Conservation (phyloP, 2,888 invertebrate genomes). For the Hemaris fuciformis region DNA sequence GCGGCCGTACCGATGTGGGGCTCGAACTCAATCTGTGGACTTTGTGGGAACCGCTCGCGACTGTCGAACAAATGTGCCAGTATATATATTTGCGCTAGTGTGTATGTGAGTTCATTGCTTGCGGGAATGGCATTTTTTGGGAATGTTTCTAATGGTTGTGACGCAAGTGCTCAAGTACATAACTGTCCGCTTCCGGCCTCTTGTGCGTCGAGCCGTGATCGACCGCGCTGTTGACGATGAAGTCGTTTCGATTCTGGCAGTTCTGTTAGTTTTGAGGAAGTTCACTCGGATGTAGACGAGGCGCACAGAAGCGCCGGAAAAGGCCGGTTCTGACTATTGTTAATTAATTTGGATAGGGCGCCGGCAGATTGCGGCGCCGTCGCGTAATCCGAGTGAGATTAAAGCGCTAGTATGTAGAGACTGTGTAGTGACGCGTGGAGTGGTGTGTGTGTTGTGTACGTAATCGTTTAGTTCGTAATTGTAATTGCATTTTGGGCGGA, state of each 20-base stretch:
- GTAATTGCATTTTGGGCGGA: too few species aligned
- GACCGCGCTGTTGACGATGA: background rate
- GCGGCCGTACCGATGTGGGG: too few species aligned
- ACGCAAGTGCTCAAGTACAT: conserved; percentile 22
- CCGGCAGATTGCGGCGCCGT: too few species aligned
- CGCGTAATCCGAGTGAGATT: background rate
- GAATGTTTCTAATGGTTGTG: conserved; percentile 26
- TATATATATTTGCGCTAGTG: conserved; percentile 9
- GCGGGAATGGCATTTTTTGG: background rate
- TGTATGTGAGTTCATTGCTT: background rate
- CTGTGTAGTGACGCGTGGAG: too few species aligned
- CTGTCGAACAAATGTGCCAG: conserved; percentile 14
- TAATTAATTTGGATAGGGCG: too few species aligned
- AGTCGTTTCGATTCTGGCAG: background rate
- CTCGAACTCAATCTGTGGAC: too few species aligned
- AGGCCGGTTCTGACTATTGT: too few species aligned
- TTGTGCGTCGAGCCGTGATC: background rate
- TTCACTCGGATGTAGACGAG: too few species aligned
- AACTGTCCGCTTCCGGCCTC: background rate
- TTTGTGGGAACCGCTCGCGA: too few species aligned
- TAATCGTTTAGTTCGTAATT: background rate
- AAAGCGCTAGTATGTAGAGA: background rate
- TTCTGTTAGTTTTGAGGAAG: too few species aligned
- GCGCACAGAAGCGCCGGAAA: too few species aligned
- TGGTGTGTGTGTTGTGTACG: background rate